phyloP scores from a whole-genome alignment of 2,113 vertebrate genomes.

The Microcebus griseorufus region DNA sequence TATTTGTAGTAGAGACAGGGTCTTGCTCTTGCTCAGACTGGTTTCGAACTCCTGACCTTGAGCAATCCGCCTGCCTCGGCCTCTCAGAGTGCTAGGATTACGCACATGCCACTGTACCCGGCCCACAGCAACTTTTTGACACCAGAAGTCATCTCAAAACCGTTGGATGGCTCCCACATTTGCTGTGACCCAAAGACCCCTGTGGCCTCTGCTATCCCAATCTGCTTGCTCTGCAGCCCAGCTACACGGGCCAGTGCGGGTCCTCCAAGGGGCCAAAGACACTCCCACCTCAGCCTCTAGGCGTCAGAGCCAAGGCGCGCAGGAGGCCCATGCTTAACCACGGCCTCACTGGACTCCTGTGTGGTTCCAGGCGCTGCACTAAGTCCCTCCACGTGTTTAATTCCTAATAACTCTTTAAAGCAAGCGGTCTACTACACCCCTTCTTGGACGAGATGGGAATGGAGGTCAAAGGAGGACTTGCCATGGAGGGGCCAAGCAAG shows the following conservation, averaged over 20 bases:
- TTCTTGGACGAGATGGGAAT: neutral
- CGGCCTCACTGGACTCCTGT: fast-evolving
- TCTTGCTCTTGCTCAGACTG: too few relatives aligned
- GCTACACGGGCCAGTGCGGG: fast-evolving
- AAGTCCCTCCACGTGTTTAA: neutral
- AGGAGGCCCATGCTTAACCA: neutral
- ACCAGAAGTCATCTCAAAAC: neutral
- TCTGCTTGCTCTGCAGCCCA: neutral
- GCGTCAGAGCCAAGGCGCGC: neutral
- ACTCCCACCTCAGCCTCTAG: neutral
- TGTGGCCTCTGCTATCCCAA: neutral
- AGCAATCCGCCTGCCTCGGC: too few relatives aligned
- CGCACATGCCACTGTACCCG: too few relatives aligned
- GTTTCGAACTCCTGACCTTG: too few relatives aligned
- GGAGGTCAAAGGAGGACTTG: neutral
- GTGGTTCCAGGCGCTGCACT: neutral
- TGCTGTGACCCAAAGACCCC: neutral
- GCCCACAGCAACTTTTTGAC: neutral
- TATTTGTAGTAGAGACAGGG: too few relatives aligned
- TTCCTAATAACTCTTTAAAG: neutral
- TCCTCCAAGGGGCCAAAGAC: neutral
- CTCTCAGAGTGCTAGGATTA: too few relatives aligned
- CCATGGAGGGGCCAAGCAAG: fast-evolving
- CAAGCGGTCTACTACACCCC: too few relatives aligned
- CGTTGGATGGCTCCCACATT: neutral